Evolutionary conservation across 2,797 vertebrate species (phyloP).

Genomic region (Serranus cabrilla): DNA sequence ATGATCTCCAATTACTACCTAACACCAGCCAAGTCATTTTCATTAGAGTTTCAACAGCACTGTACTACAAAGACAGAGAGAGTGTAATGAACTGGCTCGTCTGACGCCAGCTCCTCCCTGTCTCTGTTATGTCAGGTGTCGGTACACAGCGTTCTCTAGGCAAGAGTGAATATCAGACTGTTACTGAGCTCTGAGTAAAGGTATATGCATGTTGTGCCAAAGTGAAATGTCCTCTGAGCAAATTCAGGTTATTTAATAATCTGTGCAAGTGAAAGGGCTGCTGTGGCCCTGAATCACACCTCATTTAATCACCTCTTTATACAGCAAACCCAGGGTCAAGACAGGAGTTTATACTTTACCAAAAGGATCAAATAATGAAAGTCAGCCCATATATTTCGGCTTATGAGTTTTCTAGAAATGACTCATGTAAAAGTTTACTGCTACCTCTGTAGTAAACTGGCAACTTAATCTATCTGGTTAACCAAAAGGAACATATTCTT

Average conservation of each 20-base stretch:
- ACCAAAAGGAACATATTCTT: too few species aligned
- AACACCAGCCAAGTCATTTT: background rate
- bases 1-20: slow-evolving; percentile 19
- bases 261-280: slow-evolving; percentile 17
- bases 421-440: background rate
- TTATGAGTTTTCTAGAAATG: background rate
- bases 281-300: slow-evolving; percentile 34
- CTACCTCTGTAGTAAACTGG: background rate
- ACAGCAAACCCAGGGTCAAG: background rate
- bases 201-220: slow-evolving; percentile 13
- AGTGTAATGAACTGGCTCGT: slow-evolving; percentile 3
- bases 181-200: slow-evolving; percentile 15
- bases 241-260: slow-evolving; percentile 31
- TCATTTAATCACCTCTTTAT: slow-evolving; percentile 44
- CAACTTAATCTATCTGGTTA: too few species aligned
- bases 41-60: background rate
- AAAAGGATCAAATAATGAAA: slow-evolving; percentile 6
- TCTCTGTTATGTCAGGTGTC: slow-evolving; percentile 50
- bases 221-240: slow-evolving; percentile 36
- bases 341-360: slow-evolving; percentile 13
- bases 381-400: background rate
- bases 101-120: slow-evolving; percentile 1
- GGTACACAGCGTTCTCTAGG: background rate
- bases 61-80: slow-evolving; percentile 16
- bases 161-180: slow-evolving; percentile 5